Evolutionary conservation across 2,797 vertebrate genomes (phyloP), one percentile per base, ranked within the genome.

Genomic region (Anguilla obscura): DNA sequence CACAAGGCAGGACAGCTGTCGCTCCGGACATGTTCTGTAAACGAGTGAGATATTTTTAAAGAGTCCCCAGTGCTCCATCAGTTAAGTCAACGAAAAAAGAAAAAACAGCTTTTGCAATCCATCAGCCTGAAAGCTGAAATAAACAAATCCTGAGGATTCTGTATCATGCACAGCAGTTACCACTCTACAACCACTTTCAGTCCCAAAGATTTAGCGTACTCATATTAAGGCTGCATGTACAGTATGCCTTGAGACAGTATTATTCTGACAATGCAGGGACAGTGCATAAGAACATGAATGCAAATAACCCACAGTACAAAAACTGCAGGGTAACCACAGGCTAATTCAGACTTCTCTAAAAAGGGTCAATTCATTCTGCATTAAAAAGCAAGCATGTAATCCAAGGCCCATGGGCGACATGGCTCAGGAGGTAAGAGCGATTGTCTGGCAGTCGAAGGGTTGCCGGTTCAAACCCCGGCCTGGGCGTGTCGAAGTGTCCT

Each of bases 1-100:
- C 56, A 84, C n/a, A n/a, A 63, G 36, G 58, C 56, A 71, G 30
- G 60, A 30, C 87, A 88, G 56, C 36, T 87, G 86, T 82, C 76
- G 33, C 45, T 60, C 30, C 40, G 30, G 40, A 50, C 33, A 84
- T 52, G 76, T 58, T 21, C 71, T 60, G 36, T 80, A 87, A 87
- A 83, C 30, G 36, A 24, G 76, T 16, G 74, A 79, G 8, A 63
- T 27, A 18, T 52, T 76, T n/a, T 84, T 88, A 12, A 45, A 24
- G 52, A 85, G 40, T 45, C 16, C 48, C 60, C 21, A n/a, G 79
- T 82, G 79, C 45, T 82, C 40, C 79, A 82, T 45, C 36, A 79
- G 74, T 79, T 40, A 79, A 45, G 74, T 79, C n/a, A 12, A 79
- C 12, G 71, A 48, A 24, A 36, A 4, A 36, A 69, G 8, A 74